phyloP scores from a whole-genome alignment of 2,113 vertebrate genomes.

The Xiphophorus couchianus region DNA sequence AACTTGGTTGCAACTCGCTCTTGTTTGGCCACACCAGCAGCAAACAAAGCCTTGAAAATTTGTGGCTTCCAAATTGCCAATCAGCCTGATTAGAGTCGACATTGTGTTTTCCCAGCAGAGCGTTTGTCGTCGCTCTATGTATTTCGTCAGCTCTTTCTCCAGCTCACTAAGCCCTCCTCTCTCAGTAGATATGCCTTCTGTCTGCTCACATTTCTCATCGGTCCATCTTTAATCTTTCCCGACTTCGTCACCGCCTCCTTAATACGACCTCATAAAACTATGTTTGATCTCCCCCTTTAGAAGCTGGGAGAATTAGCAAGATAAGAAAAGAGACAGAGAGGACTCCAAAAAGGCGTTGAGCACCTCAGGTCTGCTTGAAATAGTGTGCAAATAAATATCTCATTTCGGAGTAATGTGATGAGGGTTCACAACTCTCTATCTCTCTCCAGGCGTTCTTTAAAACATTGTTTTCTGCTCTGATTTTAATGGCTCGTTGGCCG shows the following conservation, averaged over 20 bases:
- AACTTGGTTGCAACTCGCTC: conserved; percentile 48
- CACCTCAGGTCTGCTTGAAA: conserved; percentile 50
- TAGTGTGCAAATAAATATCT: conserved; percentile 65
- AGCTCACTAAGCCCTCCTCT: conserved; percentile 42
- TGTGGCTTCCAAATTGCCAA: conserved; percentile 70
- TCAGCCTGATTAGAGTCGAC: conserved; percentile 69
- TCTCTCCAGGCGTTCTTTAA: conserved; percentile 52
- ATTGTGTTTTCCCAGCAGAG: conserved; percentile 67
- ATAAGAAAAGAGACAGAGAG: conserved; percentile 54
- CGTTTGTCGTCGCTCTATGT: conserved; percentile 44
- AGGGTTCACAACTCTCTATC: conserved; percentile 36
- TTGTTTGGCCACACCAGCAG: conserved; percentile 44
- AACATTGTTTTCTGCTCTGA: conserved; percentile 67
- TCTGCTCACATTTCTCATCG: conserved; percentile 55
- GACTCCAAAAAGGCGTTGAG: conserved; percentile 47
- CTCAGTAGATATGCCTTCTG: conserved; percentile 54
- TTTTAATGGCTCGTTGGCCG: conserved; percentile 73
- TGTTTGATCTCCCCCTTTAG: conserved; percentile 52
- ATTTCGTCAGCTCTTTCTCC: conserved; percentile 58
- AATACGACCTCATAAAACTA: conserved; percentile 51
- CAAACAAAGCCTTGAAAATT: conserved; percentile 66
- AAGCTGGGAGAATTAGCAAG: conserved; percentile 56
- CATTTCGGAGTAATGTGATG: conserved; percentile 56
- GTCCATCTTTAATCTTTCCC: conserved; percentile 42
- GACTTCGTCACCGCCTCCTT: conserved; percentile 49